Conservation (phyloP, 2,797 vertebrate genomes). For the Danio albolineatus region DNA sequence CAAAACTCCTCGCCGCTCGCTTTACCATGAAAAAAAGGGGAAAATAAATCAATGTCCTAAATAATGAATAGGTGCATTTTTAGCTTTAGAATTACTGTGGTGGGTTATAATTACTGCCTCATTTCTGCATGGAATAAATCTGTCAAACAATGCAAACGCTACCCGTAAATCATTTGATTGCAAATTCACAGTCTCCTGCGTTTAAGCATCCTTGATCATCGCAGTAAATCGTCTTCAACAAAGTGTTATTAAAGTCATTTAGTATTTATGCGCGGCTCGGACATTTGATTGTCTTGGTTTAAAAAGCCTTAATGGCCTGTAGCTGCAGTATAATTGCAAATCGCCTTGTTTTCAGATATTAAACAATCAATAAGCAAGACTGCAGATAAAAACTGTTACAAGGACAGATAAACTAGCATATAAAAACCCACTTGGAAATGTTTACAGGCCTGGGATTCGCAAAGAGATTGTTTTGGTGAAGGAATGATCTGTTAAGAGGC, state of each 20-base stretch:
- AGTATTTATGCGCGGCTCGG: conserved; percentile 1
- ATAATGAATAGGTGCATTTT: conserved; percentile 54
- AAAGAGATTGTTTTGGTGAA: not conserved
- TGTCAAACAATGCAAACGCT: not conserved
- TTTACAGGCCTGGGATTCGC: not conserved
- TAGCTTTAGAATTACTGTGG: conserved; percentile 4
- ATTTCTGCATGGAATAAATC: conserved; percentile 5
- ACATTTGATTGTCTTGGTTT: conserved; percentile 1
- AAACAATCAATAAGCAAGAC: conserved; percentile 11
- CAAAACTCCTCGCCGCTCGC: conserved; percentile 32
- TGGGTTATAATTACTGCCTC: conserved; percentile 24
- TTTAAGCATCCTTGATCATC: not conserved
- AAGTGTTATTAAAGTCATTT: not conserved
- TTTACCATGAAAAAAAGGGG: conserved; percentile 30
- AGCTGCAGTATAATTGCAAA: conserved; percentile 1
- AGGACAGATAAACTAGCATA: conserved; percentile 6
- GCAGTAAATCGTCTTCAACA: not conserved
- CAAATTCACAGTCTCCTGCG: not conserved
- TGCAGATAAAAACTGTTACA: not conserved
- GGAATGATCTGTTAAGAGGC: not conserved
- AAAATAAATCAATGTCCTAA: conserved; percentile 54
- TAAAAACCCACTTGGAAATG: conserved; percentile 16
- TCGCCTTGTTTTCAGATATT: conserved; percentile 9
- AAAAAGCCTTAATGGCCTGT: conserved; percentile 12
- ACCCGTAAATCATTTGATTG: conserved; percentile 25